Base-by-base conservation (phyloP, 1,140 invertebrate genomes). In the Lepidurus apus region DNA sequence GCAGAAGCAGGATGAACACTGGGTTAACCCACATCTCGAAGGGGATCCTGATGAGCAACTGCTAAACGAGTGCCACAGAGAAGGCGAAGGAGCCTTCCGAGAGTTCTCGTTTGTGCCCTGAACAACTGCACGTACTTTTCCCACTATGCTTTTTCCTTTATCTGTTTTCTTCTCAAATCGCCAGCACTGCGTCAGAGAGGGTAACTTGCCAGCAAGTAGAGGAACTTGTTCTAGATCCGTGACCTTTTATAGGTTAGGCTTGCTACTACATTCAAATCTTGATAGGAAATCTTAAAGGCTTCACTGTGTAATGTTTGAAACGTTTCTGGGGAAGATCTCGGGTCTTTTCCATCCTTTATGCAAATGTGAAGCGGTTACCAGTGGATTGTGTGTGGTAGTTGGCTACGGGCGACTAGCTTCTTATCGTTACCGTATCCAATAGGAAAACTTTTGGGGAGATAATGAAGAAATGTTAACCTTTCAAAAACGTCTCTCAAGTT, bases 371-470 rank as follows among this genome's bases (percentile, higher is more conserved):
- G 53, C 53, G 53, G 53, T 65, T 65, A 65, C 53, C 34, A 3
- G 34, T 34, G 34, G 3, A 4, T 34, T 34, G 34, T 4, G 34
- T 34, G 53, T 21, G 53, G 9, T 65, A 7, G 17, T 21, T 7
- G 13, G 53, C 53, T 65, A 65, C 17, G 21, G 53, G 53, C 53
- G 21, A 65, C 21, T 7, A 65, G 53, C 53, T 9, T 65, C 53
- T 65, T 65, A 65, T 65, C 53, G 53, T 13, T 13, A n/a, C 53
- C 53, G 21, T 65, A 65, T 65, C 53, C 53, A 65, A 65, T 65
- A 34, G 34, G 53, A 65, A 65, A 65, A 21, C 53, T 13, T 65
- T 65, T 65, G 17, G 8, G 53, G 53, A 21, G 21, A 65, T 13
- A 65, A 65, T n/a, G 53, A 65, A n/a, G 53, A 21, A 65, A 65